phyloP scores from a whole-genome alignment of 2,113 vertebrate species.

The Sphaerodactylus townsendi region DNA sequence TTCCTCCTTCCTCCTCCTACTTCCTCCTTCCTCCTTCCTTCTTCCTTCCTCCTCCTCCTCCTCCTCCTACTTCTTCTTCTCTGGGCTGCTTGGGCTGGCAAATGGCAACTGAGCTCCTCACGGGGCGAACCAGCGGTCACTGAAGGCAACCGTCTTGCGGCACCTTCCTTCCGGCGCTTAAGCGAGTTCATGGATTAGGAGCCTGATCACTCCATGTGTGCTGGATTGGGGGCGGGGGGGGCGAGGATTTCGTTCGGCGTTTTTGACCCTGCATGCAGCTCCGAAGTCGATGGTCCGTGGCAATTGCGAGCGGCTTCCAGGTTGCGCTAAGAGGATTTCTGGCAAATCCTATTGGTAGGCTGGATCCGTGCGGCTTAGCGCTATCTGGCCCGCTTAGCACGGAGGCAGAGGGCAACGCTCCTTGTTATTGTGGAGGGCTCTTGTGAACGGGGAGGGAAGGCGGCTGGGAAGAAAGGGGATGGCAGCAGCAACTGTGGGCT shows the following conservation, averaged over 20 bases:
- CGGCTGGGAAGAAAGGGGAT: neutral
- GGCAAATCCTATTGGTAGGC: neutral
- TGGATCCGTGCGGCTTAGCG: neutral
- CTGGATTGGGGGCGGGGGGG: too few species aligned
- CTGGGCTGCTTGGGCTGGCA: too few species aligned
- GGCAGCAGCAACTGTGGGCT: neutral
- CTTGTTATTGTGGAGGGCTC: neutral
- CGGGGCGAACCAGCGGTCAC: neutral
- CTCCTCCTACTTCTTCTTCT: too few species aligned
- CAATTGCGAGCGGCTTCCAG: neutral
- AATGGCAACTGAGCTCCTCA: too few species aligned
- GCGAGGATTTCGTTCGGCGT: neutral
- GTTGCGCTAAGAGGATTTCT: slow-evolving; percentile 19
- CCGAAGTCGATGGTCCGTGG: neutral
- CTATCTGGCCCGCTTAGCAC: neutral
- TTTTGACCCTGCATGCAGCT: neutral
- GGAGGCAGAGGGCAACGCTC: neutral
- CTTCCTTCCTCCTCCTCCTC: too few species aligned
- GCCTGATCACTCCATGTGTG: neutral
- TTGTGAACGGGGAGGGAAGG: neutral
- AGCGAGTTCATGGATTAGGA: neutral
- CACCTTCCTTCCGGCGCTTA: neutral
- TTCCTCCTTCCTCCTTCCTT: too few species aligned
- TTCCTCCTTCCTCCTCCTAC: too few species aligned
- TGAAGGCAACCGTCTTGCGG: neutral